These are phyloP conservation scores for Acanthacorydalis orientalis DNA, from an alignment of 2,888 invertebrate species.

Conservation along the genomic window DNA sequence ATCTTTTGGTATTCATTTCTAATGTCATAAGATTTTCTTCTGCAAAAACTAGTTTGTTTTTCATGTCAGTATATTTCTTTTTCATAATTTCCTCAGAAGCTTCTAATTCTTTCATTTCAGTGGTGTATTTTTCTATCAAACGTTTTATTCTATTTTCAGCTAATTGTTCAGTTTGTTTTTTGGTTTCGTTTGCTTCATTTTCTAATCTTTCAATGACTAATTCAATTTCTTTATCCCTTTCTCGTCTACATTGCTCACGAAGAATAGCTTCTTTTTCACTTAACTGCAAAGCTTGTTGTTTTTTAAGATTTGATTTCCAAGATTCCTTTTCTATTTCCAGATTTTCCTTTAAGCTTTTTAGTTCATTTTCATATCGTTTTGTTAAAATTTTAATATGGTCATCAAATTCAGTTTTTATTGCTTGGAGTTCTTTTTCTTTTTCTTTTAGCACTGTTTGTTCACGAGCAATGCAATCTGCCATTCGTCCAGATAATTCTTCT, in stretches of 20 bases:
- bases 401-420: constrained; percentile 29
- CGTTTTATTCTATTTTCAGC: constrained; percentile 40
- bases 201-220: constrained; percentile 51
- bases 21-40: constrained; percentile 42
- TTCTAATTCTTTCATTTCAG: constrained; percentile 49
- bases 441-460: constrained; percentile 27
- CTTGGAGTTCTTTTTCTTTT: constrained; percentile 29
- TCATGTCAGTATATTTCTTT: constrained; percentile 45
- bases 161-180: constrained; percentile 42
- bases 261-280: constrained; percentile 51
- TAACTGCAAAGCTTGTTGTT: constrained; percentile 40
- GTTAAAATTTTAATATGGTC: constrained; percentile 30
- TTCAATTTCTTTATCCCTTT: constrained; percentile 67
- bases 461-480: constrained; percentile 28
- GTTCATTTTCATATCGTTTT: constrained; percentile 31
- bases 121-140: constrained; percentile 58
- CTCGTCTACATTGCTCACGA: constrained; percentile 48
- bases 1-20: constrained; percentile 42
- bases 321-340: constrained; percentile 42
- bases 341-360: constrained; percentile 39
- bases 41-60: constrained; percentile 42
- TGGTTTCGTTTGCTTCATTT: constrained; percentile 41
- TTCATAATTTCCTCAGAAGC: constrained; percentile 47
- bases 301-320: constrained; percentile 43
- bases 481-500: constrained; percentile 22